Evolutionary conservation across 1,140 invertebrate genomes (phyloP), one percentile per base, ranked within the genome.

Genomic region (Bathynomus jamesi): DNA sequence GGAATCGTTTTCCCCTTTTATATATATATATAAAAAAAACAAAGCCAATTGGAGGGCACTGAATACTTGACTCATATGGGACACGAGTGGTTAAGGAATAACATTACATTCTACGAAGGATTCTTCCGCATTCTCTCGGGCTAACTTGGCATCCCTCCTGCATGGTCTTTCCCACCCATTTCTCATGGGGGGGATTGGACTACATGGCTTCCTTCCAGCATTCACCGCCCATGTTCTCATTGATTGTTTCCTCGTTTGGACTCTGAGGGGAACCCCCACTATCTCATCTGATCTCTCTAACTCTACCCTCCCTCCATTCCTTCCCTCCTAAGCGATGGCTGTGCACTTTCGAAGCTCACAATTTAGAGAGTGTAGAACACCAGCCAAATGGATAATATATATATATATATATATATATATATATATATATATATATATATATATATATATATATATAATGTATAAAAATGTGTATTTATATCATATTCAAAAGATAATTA

Each of bases 391-490:
- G 13, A 53, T 53, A 53, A 53, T 53, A 53, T 53, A 53, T 53
- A 53, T 53, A 53, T 53, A 53, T 40, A 40, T 40, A 53, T 53
- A 53, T 53, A 53, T 53, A 53, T 53, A 53, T 53, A 53, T 53
- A 53, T 53, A 53, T 53, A 53, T 53, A 53, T 53, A 53, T 53
- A 53, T 53, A 53, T 53, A 53, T 53, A 53, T 53, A 53, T 53
- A 53, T 53, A 53, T 53, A 53, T 53, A 53, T 53, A 53, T 53
- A 53, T 53, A 53, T 53, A 53, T 53, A 53, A 53, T 53, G 21
- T 53, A 53, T 53, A 53, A 17, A 53, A 17, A 53, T 53, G 21
- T 53, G 21, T 53, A 3, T 53, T 17, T 53, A 53, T 53, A 53
- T 53, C n/a, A n/a, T n/a, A n/a, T n/a, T n/a, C n/a, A n/a, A n/a